Conservation (phyloP, 1,140 invertebrate species). For the Drosophila ficusphila region DNA sequence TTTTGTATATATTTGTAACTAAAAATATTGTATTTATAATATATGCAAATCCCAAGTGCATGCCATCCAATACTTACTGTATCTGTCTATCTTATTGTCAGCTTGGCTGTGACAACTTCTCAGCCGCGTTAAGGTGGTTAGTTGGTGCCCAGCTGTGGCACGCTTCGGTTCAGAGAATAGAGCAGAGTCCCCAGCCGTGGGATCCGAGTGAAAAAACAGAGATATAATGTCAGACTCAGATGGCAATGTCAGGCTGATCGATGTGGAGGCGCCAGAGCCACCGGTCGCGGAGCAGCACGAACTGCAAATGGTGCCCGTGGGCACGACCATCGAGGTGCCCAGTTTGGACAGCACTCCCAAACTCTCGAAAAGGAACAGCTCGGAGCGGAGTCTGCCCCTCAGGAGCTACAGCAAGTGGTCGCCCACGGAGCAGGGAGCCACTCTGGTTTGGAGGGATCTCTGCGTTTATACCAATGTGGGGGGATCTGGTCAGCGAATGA, state of each 20-base stretch:
- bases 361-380: slow-evolving; percentile 74
- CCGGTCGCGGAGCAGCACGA: slow-evolving; percentile 62
- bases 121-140: slow-evolving; percentile 22
- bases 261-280: slow-evolving; percentile 21
- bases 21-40: too few relatives aligned
- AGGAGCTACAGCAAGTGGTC: slow-evolving; percentile 85
- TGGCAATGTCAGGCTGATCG: slow-evolving; percentile 40
- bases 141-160: slow-evolving; percentile 57
- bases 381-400: slow-evolving; percentile 73
- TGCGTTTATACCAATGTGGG: slow-evolving; percentile 87
- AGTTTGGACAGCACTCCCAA: slow-evolving; percentile 65
- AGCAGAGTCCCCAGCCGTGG: not conserved
- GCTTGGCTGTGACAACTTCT: slow-evolving; percentile 36
- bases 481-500: slow-evolving; percentile 84
- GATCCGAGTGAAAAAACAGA: slow-evolving; percentile 11
- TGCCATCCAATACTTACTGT: not conserved
- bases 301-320: slow-evolving; percentile 37
- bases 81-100: slow-evolving; percentile 30
- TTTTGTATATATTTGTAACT: too few relatives aligned
- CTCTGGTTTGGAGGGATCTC: slow-evolving; percentile 90
- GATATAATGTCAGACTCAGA: slow-evolving; percentile 62
- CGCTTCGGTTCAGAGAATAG: slow-evolving; percentile 36
- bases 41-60: not conserved
- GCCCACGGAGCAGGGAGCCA: slow-evolving; percentile 86
- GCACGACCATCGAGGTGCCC: slow-evolving; percentile 43